These are phyloP conservation scores for Entomobrya multifasciata DNA, from an alignment of 2,888 invertebrate genomes.

Conservation along the genomic window DNA sequence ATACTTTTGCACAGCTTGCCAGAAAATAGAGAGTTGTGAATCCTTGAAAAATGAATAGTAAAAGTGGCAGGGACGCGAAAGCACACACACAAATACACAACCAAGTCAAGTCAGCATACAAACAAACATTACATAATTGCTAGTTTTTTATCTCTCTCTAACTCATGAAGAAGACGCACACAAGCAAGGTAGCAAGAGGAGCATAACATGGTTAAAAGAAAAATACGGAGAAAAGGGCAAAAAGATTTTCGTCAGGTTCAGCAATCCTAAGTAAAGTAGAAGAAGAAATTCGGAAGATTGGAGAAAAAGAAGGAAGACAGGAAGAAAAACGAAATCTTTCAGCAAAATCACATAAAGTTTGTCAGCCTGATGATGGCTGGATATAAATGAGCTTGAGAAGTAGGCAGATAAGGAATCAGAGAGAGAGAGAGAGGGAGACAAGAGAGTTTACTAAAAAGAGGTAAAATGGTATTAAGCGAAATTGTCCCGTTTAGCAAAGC, in stretches of 20 bases:
- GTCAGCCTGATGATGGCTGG: constrained; percentile 56
- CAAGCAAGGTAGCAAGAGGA: not conserved
- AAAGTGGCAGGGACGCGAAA: constrained; percentile 1
- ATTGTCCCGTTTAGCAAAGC: constrained; percentile 5
- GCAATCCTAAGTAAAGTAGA: constrained; percentile 6
- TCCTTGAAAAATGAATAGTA: constrained; percentile 22
- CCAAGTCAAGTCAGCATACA: not conserved
- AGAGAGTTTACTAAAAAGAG: constrained; percentile 41
- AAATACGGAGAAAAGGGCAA: too few relatives aligned
- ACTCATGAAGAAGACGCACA: not conserved
- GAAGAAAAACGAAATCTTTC: constrained; percentile 56
- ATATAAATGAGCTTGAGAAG: constrained; percentile 63
- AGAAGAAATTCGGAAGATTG: not conserved
- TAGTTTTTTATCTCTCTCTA: not conserved
- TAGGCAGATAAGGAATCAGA: constrained; percentile 47
- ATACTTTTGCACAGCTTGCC: constrained; percentile 4
- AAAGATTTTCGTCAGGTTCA: too few relatives aligned
- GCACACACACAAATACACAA: not conserved
- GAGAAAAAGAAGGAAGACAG: constrained; percentile 38
- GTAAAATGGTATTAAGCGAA: constrained; percentile 49
- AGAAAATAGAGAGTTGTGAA: not conserved
- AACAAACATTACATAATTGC: constrained; percentile 26
- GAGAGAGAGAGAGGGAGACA: not conserved
- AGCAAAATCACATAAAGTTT: constrained; percentile 59
- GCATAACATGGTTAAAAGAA: too few relatives aligned